A percentile compares a stretch with the other conserved stretches of the same genome.
Evolutionary conservation across 2,113 vertebrate genomes (phyloP).

Genomic region (Stegostoma tigrinum): DNA sequence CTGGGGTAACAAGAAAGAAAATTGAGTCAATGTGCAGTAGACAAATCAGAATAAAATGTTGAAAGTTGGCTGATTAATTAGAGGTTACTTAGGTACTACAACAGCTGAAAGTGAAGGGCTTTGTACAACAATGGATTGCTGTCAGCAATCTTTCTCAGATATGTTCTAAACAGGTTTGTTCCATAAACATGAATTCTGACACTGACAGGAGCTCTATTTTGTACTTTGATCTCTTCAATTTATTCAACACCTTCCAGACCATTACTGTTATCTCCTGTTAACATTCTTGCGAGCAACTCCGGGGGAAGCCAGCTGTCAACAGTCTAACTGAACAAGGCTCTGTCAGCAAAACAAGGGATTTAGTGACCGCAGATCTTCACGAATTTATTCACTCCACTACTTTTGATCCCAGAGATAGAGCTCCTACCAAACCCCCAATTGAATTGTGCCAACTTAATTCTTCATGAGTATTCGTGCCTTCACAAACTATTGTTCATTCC

Average conservation of each 20-base stretch:
- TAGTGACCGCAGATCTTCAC: slow-evolving; percentile 13
- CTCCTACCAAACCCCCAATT: too few relatives aligned
- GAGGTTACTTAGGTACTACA: not conserved
- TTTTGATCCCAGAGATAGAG: not conserved
- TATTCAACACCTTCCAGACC: slow-evolving; percentile 1
- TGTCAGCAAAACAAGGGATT: not conserved
- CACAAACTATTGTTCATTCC: not conserved
- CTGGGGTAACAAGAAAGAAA: not conserved
- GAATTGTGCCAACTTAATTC: not conserved
- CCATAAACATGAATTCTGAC: not conserved
- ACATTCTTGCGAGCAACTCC: not conserved
- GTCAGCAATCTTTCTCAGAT: not conserved
- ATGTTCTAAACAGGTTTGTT: not conserved
- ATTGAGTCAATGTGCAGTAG: not conserved
- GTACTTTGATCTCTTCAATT: slow-evolving; percentile 25
- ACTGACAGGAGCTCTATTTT: not conserved
- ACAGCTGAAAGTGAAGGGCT: not conserved
- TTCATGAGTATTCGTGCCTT: not conserved
- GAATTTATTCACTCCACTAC: not conserved
- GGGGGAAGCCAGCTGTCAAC: not conserved
- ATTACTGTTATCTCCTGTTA: slow-evolving; percentile 28
- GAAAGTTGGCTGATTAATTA: not conserved
- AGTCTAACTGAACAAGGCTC: not conserved
- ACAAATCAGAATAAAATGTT: not conserved
- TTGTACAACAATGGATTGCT: not conserved